Evolutionary conservation across 2,113 vertebrate genomes (phyloP), one percentile per base, ranked within the genome.

Genomic region (Catharus minimus): DNA sequence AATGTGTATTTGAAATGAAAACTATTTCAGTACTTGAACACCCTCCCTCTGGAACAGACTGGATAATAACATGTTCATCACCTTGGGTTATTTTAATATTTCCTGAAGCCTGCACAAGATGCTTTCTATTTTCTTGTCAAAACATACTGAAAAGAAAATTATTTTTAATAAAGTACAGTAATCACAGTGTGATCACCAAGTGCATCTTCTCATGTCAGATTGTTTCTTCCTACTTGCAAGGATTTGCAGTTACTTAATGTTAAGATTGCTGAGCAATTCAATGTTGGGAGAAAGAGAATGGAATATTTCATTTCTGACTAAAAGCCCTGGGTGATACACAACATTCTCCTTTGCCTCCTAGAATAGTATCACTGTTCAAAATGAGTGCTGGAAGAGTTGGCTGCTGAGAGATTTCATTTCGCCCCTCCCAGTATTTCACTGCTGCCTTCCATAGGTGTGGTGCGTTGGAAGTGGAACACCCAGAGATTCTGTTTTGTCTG

Each of bases 121-220:
- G 76, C 64, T 82, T 95, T 97, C 95, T 95, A 68, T 96, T 96
- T 97, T 77, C 92, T 91, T 95, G 91, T 96, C 86, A 95, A 92
- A 97, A 92, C 88, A 95, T 33, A 82, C 55, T 64, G 88, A 96
- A 93, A 91, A 86, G 90, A 96, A 96, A 94, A 95, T 95, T 95
- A 94, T 86, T 95, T 96, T 93, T 93, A 96, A 95, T 96, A 96
- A 95, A 94, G 89, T 86, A 75, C 71, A 90, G 71, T 89, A 88
- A 69, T 95, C 82, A 79, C 74, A 75, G 85, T 75, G 65, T 87
- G 86, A 85, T 93, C 89, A 69, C 56, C 55, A 65, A 94, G 82
- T 65, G 74, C 68, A 86, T 90, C 71, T 85, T 94, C 69, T 75
- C 80, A 64, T 94, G 91, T 93, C 91, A 85, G 64, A 84, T 74